These are phyloP conservation scores for Desoria tigrina DNA, from an alignment of 2,888 invertebrate species.

Conservation along the genomic window DNA sequence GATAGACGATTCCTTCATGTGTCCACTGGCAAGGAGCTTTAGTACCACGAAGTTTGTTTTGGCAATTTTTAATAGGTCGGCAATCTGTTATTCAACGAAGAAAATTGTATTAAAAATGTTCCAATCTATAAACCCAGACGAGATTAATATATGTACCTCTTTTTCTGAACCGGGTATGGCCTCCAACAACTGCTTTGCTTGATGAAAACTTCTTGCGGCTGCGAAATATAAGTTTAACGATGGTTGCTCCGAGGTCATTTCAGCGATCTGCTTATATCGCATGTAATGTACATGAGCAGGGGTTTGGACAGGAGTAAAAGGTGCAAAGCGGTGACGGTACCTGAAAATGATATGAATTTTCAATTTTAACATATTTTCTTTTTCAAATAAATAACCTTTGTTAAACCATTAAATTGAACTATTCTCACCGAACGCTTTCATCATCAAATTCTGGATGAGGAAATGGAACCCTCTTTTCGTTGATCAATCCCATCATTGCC, in stretches of 20 bases:
- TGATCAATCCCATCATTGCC: constrained; percentile 86
- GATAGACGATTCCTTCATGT: constrained; percentile 79
- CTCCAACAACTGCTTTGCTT: constrained; percentile 82
- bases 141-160: constrained; percentile 71
- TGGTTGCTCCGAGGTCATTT: constrained; percentile 51
- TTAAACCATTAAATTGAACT: too few relatives aligned
- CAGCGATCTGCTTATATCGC: constrained; percentile 71
- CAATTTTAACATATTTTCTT: too few relatives aligned
- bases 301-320: constrained; percentile 79
- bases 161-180: constrained; percentile 75
- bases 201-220: constrained; percentile 89
- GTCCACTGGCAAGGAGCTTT: constrained; percentile 87
- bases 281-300: constrained; percentile 90
- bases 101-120: too few relatives aligned
- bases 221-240: constrained; percentile 66
- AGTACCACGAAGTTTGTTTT: constrained; percentile 96
- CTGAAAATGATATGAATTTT: too few relatives aligned
- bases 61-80: constrained; percentile 80
- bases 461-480: constrained; percentile 79
- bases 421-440: constrained; percentile 90
- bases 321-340: constrained; percentile 90
- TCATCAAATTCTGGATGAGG: constrained; percentile 88
- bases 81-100: constrained; percentile 63
- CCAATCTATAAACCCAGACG: not conserved
- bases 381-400: too few relatives aligned